Base-by-base conservation (phyloP, 2,888 invertebrate genomes). In the Drosophila incognita region DNA sequence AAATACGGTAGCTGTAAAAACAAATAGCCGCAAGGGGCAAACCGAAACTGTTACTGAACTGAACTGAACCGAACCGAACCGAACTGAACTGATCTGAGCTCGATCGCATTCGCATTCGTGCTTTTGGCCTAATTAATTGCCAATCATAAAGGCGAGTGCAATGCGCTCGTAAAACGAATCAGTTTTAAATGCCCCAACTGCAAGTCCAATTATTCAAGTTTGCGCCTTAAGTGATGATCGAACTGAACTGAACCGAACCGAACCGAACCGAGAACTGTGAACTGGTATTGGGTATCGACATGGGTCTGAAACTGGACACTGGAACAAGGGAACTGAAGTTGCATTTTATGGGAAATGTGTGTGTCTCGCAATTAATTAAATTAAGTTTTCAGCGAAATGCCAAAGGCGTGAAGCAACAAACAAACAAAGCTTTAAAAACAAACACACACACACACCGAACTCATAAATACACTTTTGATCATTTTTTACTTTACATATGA, bases 321-420 rank as follows among this genome's bases (percentile, higher is more conserved):
- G 59, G 24, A 40, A 40, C 46, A 57, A 33, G n/a, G 51, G 13
- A 51, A 40, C 59, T 72, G 68, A 61, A 61, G 46, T 52, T 61
- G 62, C 62, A 54, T 79, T 76, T 88, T 75, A 89, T 84, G 74
- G 74, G 60, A 75, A 77, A 78, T 82, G 79, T 79, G 72, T 85
- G 79, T 85, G 88, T 90, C 83, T 86, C 86, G 86, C 89, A 87
- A 87, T 87, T 87, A 87, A 87, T 87, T 87, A 87, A 87, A 87
- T 87, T 87, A 87, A 87, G 81, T 89, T 90, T 90, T 87, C 90
- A 89, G 71, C 88, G 88, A 86, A 86, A 86, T 75, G 86, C 86
- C 88, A 79, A 87, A 89, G 90, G 86, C 86, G 90, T 89, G 86
- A 87, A 89, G 71, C 80, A 82, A 89, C 89, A 83, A 76, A 63